These are phyloP conservation scores for Ormyrus nitidulus DNA, from an alignment of 2,888 invertebrate species.

Conservation along the genomic window DNA sequence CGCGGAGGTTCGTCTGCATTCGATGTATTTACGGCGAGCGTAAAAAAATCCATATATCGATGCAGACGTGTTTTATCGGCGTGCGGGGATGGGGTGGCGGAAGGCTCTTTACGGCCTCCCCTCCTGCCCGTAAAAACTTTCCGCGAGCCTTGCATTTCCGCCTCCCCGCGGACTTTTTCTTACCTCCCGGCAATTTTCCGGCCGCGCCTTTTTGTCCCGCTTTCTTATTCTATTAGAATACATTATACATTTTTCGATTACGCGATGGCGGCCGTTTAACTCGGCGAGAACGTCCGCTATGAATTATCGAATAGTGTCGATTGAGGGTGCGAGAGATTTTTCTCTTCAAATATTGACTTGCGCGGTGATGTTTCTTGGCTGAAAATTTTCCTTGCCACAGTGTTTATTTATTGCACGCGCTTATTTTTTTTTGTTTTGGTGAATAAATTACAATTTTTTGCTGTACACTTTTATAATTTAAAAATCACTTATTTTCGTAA, in stretches of 20 bases:
- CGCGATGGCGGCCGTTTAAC: background rate
- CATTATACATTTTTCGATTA: conserved; percentile 1
- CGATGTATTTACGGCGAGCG: conserved; percentile 46
- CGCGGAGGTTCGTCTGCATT: conserved; percentile 36
- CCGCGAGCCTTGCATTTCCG: conserved; percentile 38
- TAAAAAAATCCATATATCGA: conserved; percentile 50
- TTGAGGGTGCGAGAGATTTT: background rate
- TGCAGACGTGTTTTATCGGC: conserved; percentile 53
- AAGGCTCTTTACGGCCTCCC: conserved; percentile 8
- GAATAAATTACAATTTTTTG: too few species aligned
- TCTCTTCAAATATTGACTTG: background rate
- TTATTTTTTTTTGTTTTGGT: too few species aligned
- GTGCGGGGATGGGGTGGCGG: background rate
- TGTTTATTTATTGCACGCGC: too few species aligned
- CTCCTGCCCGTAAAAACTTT: conserved; percentile 41
- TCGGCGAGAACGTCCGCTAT: background rate
- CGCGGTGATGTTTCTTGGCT: too few species aligned
- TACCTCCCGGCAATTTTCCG: background rate
- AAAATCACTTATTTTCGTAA: too few species aligned
- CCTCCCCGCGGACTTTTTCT: background rate
- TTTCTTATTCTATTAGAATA: conserved; percentile 33
- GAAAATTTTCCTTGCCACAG: too few species aligned
- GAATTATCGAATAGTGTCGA: conserved; percentile 17
- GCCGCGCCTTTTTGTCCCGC: background rate
- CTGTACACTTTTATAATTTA: too few species aligned